These are phyloP conservation scores for Brenthis ino DNA, from an alignment of 2,888 invertebrate species.

Conservation along the genomic window DNA sequence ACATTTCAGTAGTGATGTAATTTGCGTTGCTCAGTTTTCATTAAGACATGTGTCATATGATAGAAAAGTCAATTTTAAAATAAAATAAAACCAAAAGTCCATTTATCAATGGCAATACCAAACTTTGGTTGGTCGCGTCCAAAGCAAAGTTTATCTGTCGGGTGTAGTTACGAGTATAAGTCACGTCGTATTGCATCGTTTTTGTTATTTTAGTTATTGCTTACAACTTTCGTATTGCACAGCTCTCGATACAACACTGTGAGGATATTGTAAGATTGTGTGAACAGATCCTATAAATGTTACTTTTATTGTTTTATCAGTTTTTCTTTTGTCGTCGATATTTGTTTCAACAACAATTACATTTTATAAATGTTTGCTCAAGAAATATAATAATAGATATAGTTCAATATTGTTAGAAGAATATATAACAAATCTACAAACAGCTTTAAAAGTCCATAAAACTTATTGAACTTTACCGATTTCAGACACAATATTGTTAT, in stretches of 20 bases:
- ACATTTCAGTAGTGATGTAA: no score
- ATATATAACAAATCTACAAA: no score
- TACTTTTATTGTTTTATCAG: constrained; percentile 15
- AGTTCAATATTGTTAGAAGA: no score
- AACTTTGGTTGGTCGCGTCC: neutral
- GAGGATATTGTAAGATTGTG: neutral
- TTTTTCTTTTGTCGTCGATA: neutral
- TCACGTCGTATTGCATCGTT: constrained; percentile 11
- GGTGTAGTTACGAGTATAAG: constrained; percentile 11
- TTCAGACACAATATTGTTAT: no score
- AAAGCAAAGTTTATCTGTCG: neutral
- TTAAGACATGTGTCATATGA: no score
- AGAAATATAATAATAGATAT: no score
- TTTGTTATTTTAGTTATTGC: constrained; percentile 21
- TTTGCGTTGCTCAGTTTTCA: no score
- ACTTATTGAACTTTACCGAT: no score
- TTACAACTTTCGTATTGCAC: constrained; percentile 22
- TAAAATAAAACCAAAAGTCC: neutral
- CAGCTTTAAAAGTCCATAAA: no score
- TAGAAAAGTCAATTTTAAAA: neutral
- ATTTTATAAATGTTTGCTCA: neutral
- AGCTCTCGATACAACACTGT: neutral
- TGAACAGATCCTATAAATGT: neutral
- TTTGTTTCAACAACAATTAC: neutral
- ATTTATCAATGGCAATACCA: constrained; percentile 13